Evolutionary conservation across 2,113 vertebrate species (phyloP).

Genomic region (Salvelinus sp.): DNA sequence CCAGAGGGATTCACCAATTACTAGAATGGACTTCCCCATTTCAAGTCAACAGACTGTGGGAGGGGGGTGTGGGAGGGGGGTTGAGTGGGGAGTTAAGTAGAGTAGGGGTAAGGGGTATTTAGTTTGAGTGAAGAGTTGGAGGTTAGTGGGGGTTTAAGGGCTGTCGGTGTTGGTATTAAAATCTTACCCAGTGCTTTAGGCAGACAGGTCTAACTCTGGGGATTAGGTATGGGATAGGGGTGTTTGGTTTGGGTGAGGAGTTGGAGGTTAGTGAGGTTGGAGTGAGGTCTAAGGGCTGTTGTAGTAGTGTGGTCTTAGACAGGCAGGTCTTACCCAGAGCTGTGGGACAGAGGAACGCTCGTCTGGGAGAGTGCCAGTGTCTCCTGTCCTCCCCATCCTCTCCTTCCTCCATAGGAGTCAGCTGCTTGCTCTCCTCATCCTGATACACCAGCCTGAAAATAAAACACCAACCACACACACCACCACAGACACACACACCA

Average conservation of each 20-base stretch:
- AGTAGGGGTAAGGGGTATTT: too few species aligned
- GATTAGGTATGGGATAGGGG: background rate
- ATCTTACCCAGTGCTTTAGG: background rate
- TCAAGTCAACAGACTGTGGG: too few species aligned
- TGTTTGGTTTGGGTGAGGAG: background rate
- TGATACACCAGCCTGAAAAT: constrained; percentile 87
- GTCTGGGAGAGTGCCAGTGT: constrained; percentile 81
- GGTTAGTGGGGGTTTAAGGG: background rate
- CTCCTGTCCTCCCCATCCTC: constrained; percentile 70
- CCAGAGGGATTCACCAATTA: too few species aligned
- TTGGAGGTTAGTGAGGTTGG: background rate
- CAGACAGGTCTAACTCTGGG: background rate
- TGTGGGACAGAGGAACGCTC: constrained; percentile 89
- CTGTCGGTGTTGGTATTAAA: background rate
- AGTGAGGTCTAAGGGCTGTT: background rate
- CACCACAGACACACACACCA: background rate
- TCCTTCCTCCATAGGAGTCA: constrained; percentile 80
- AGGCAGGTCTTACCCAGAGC: constrained; percentile 70
- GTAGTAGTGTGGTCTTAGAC: background rate
- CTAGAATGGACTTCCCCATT: too few species aligned
- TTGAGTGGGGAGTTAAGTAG: background rate
- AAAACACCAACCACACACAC: constrained; percentile 1
- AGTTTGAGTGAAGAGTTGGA: background rate
- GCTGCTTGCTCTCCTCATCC: constrained; percentile 90
- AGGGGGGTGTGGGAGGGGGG: background rate